Conservation (phyloP, 2,113 vertebrate species). For the Gymnogyps californianus region DNA sequence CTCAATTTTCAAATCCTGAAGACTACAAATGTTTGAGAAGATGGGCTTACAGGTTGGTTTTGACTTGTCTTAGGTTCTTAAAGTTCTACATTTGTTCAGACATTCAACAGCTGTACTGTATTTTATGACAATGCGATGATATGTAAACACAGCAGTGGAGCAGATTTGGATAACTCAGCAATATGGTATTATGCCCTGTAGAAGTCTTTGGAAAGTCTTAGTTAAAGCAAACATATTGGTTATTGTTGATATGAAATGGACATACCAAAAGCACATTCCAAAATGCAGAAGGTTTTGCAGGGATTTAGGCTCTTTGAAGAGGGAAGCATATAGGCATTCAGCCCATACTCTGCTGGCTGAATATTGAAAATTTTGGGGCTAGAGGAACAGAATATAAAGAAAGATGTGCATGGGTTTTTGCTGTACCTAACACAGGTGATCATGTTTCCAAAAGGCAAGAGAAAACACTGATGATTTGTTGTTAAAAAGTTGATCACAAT, state of each 20-base stretch:
- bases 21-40: neutral
- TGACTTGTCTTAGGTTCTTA: neutral
- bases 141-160: neutral
- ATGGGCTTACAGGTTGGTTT: neutral
- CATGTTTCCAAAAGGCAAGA: neutral
- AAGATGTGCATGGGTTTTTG: neutral
- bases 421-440: neutral
- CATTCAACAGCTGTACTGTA: neutral
- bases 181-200: neutral
- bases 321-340: neutral
- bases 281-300: neutral
- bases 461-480: neutral
- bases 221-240: neutral
- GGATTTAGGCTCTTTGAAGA: neutral
- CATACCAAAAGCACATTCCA: neutral
- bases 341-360: neutral
- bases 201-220: neutral
- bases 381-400: neutral
- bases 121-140: neutral
- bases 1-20: neutral
- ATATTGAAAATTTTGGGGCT: neutral
- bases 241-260: neutral
- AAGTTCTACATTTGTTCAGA: neutral
- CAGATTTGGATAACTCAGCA: neutral
- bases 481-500: neutral